Evolutionary conservation across 2,888 invertebrate species (phyloP).

Genomic region (Ectemnius lituratus): DNA sequence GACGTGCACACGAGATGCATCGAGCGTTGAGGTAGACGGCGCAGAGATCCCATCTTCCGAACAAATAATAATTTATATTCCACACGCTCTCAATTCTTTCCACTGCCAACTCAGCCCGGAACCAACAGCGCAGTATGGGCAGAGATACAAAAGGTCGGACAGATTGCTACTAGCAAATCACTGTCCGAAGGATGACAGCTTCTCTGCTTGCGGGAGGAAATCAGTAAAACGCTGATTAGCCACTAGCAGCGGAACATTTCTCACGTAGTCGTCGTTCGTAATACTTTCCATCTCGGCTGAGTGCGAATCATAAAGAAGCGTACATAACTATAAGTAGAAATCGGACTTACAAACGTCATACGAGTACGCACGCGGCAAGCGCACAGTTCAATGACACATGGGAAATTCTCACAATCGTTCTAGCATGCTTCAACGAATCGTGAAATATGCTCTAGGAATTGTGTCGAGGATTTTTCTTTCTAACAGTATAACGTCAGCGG

Average conservation of each 20-base stretch:
- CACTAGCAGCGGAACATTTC: not conserved
- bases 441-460: slow-evolving; percentile 8
- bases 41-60: too few relatives aligned
- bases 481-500: not conserved
- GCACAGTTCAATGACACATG: slow-evolving; percentile 52
- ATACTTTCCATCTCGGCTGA: slow-evolving; percentile 30
- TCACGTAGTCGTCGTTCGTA: slow-evolving; percentile 3
- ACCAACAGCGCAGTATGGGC: too few relatives aligned
- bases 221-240: not conserved
- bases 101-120: too few relatives aligned
- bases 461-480: slow-evolving; percentile 39
- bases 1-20: not conserved
- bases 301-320: slow-evolving; percentile 21
- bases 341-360: slow-evolving; percentile 14
- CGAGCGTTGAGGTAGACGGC: too few relatives aligned
- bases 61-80: too few relatives aligned
- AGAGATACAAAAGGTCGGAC: too few relatives aligned
- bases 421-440: slow-evolving; percentile 22
- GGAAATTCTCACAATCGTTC: slow-evolving; percentile 48
- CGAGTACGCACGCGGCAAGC: slow-evolving; percentile 2
- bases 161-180: too few relatives aligned
- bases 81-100: too few relatives aligned
- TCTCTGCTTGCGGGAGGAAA: too few relatives aligned
- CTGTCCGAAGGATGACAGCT: too few relatives aligned
- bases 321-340: slow-evolving; percentile 15